These are phyloP conservation scores for Tethea ocularis DNA, from an alignment of 2,888 invertebrate species.

Conservation along the genomic window DNA sequence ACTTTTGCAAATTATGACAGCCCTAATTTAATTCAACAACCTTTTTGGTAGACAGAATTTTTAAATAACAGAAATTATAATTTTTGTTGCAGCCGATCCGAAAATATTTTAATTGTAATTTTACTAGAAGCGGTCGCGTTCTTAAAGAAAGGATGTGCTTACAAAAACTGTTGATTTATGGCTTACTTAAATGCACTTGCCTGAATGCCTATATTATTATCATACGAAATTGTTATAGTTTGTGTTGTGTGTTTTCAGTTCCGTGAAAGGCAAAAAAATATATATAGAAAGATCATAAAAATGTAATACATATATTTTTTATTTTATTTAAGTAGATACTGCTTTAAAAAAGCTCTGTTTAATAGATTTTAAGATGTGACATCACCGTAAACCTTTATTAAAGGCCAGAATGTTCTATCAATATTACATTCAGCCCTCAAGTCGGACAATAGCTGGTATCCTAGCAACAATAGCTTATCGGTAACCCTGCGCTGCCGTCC, in stretches of 20 bases:
- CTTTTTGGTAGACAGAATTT: not conserved
- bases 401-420: too few species aligned
- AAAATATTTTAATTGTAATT: slow-evolving; percentile 1
- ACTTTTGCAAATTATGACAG: not conserved
- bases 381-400: too few species aligned
- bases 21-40: not conserved
- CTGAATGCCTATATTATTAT: not conserved
- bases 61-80: not conserved
- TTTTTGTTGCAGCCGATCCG: not conserved
- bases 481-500: slow-evolving; percentile 30
- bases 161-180: not conserved
- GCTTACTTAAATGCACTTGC: not conserved
- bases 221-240: too few species aligned
- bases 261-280: too few species aligned
- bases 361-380: too few species aligned
- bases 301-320: too few species aligned
- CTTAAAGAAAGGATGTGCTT: not conserved
- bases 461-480: slow-evolving; percentile 10
- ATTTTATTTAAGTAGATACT: too few species aligned
- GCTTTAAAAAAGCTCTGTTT: too few species aligned
- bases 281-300: too few species aligned
- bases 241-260: too few species aligned
- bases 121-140: not conserved
- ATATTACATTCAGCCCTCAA: too few species aligned
- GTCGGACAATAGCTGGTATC: not conserved